A percentile compares a stretch with the other conserved stretches of the same genome.
Evolutionary conservation across 2,113 vertebrate genomes (phyloP).

Genomic region (Thalassarche chlororhynchos): DNA sequence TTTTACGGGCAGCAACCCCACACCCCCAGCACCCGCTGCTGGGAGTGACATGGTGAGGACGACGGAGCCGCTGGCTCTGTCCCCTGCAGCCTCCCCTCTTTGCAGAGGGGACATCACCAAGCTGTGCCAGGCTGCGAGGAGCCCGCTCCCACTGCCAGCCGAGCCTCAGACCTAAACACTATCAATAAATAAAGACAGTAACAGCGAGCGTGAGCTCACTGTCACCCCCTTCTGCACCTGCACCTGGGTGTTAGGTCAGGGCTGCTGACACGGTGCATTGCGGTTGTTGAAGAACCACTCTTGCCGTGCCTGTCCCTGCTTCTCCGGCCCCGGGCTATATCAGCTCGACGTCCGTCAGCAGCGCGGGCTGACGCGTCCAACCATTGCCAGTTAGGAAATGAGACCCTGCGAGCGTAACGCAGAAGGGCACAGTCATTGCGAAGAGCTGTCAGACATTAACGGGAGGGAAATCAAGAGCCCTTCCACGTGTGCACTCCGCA

Average conservation of each 20-base stretch:
- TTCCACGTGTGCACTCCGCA: rapidly evolving
- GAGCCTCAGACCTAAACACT: not conserved
- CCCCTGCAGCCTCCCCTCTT: not conserved
- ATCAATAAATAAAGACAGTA: not conserved
- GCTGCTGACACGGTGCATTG: not conserved
- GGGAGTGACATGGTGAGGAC: not conserved
- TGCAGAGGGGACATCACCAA: not conserved
- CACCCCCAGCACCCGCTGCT: not conserved
- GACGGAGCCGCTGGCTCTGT: not conserved
- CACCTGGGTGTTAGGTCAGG: not conserved
- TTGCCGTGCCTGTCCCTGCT: not conserved
- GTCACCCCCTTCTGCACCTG: not conserved
- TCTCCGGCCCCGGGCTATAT: not conserved
- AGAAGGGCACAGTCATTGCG: rapidly evolving
- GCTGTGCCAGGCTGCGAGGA: not conserved
- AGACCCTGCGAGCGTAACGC: not conserved
- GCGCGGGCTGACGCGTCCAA: rapidly evolving
- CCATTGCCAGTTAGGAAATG: not conserved
- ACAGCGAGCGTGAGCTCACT: rapidly evolving
- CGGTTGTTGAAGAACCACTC: not conserved
- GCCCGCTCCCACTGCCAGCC: not conserved
- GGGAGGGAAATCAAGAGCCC: not conserved
- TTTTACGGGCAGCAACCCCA: no score
- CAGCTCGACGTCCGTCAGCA: rapidly evolving
- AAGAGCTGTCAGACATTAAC: not conserved